Conservation (phyloP, 2,888 invertebrate genomes). For the Neria commutata region DNA sequence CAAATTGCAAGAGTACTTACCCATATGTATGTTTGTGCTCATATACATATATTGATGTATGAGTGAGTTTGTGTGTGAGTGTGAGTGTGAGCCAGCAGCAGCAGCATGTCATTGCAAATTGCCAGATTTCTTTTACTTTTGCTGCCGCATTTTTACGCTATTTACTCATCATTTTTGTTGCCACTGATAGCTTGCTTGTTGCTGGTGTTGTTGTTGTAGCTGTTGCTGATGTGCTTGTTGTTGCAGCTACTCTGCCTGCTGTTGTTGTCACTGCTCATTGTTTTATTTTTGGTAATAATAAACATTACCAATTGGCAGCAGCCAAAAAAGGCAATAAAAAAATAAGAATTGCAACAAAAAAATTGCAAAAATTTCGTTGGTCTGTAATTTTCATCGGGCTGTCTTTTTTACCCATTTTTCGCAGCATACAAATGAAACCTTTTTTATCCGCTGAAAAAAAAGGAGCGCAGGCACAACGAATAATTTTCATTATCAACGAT, state of each 20-base stretch:
- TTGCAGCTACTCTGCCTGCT: slow-evolving; percentile 9
- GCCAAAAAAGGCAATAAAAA: slow-evolving; percentile 9
- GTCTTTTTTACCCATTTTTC: too few species aligned
- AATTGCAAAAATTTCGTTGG: too few species aligned
- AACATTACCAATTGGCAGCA: slow-evolving; percentile 17
- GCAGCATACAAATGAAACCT: too few species aligned
- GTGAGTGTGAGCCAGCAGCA: not conserved
- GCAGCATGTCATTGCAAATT: not conserved
- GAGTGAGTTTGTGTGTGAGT: too few species aligned
- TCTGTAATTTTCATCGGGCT: too few species aligned
- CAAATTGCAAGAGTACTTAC: too few species aligned
- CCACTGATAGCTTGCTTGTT: not conserved
- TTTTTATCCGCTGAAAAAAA: not conserved
- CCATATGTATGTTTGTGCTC: too few species aligned
- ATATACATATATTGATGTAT: too few species aligned
- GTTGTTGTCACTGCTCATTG: slow-evolving; percentile 11
- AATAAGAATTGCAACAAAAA: slow-evolving; percentile 16
- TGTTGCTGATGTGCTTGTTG: slow-evolving; percentile 11
- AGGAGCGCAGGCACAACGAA: slow-evolving; percentile 35
- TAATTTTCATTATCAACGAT: slow-evolving; percentile 59
- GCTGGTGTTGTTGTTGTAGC: slow-evolving; percentile 1
- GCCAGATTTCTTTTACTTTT: not conserved
- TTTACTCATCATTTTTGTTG: not conserved
- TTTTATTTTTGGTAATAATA: slow-evolving; percentile 21
- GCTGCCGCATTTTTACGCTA: too few species aligned